Percentiles rank a stretch among this genome's conserved stretches.
phyloP scores from a whole-genome alignment of 2,888 invertebrate species.

The Cloeon dipterum region DNA sequence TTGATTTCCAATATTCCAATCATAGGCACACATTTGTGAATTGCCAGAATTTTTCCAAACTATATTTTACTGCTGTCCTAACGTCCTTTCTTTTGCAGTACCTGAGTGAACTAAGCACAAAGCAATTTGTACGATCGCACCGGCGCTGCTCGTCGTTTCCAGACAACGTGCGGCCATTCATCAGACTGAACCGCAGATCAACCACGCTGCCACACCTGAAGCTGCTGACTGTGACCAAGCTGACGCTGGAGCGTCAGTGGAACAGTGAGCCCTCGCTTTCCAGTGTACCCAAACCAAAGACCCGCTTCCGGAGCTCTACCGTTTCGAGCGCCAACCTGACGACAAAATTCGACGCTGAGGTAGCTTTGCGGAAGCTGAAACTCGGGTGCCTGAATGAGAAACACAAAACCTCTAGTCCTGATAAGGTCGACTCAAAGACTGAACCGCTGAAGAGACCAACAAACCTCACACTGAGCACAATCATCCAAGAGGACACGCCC shows the following conservation, averaged over 20 bases:
- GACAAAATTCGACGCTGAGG: too few relatives aligned
- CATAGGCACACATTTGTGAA: too few relatives aligned
- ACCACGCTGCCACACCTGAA: not conserved
- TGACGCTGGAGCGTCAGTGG: not conserved
- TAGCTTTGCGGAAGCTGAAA: too few relatives aligned
- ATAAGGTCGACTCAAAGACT: too few relatives aligned
- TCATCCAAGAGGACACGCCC: too few relatives aligned
- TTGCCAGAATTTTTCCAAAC: too few relatives aligned
- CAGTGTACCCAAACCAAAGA: not conserved
- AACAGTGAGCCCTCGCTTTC: not conserved
- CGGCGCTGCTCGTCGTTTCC: conserved; percentile 31
- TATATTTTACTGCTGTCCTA: too few relatives aligned
- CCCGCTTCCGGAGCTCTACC: not conserved
- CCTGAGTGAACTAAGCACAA: conserved; percentile 12
- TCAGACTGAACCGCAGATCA: not conserved
- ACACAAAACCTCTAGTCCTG: too few relatives aligned
- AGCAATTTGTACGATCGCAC: conserved; percentile 17
- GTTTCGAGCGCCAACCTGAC: not conserved
- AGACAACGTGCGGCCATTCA: conserved; percentile 11
- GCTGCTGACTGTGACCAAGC: not conserved
- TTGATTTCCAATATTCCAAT: too few relatives aligned
- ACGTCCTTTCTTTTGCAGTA: conserved; percentile 10
- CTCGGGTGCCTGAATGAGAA: too few relatives aligned
- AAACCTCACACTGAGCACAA: not conserved
- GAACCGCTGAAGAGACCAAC: too few relatives aligned